Conservation (phyloP, 2,888 invertebrate genomes). For the Phanerotoma sp. region DNA sequence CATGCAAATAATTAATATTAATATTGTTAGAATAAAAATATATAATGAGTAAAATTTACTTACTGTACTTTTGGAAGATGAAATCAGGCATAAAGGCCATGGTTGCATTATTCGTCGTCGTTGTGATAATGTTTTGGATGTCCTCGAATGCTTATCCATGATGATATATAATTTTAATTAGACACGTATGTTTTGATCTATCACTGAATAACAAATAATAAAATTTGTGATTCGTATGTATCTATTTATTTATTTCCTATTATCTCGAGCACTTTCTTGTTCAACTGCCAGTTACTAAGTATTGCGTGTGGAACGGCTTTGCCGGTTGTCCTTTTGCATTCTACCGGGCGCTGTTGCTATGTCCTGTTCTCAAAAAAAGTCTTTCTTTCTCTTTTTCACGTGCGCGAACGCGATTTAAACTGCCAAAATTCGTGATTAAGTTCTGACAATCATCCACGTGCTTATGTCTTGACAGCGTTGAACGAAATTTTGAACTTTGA, state of each 20-base stretch:
- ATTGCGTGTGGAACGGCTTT: too few species aligned
- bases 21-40: not conserved
- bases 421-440: not conserved
- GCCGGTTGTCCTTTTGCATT: not conserved
- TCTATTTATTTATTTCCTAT: too few species aligned
- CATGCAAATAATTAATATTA: not conserved
- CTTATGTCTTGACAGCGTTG: not conserved
- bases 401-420: not conserved
- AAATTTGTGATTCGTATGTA: too few species aligned
- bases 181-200: too few species aligned
- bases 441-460: not conserved
- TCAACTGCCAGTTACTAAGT: too few species aligned
- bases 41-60: constrained; percentile 30
- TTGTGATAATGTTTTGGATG: constrained; percentile 39
- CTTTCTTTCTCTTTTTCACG: not conserved
- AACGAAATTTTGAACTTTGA: not conserved
- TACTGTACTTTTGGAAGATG: constrained; percentile 49
- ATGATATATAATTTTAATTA: not conserved
- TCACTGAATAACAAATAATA: not conserved
- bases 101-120: constrained; percentile 54
- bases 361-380: not conserved
- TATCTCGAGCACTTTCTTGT: too few species aligned
- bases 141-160: not conserved
- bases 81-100: constrained; percentile 53
- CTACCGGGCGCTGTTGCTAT: not conserved